Evolutionary conservation across 2,797 vertebrate species (phyloP).

Genomic region (Dallia pectoralis): DNA sequence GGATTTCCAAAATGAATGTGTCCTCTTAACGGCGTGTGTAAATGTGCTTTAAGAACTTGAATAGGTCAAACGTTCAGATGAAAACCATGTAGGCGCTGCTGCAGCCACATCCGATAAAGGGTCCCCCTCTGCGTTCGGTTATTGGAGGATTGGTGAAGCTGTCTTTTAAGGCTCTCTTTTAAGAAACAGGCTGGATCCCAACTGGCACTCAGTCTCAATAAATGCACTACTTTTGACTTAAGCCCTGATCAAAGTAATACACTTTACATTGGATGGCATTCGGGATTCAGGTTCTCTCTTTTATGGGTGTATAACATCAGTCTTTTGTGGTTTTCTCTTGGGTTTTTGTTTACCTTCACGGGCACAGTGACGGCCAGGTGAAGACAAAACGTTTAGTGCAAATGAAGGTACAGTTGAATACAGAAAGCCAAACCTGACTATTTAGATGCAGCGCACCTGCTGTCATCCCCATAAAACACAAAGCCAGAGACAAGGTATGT

Average conservation of each 20-base stretch:
- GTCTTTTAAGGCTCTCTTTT: not conserved
- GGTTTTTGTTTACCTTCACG: not conserved
- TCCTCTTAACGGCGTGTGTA: not conserved
- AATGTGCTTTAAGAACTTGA: not conserved
- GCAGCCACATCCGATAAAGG: constrained; percentile 15
- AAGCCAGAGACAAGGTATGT: constrained; percentile 35
- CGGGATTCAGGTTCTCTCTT: not conserved
- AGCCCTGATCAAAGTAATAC: not conserved
- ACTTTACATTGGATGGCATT: not conserved
- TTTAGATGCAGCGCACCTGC: not conserved
- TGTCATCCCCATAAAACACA: constrained; percentile 32
- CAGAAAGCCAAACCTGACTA: not conserved
- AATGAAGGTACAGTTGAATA: constrained; percentile 14
- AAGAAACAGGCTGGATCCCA: not conserved
- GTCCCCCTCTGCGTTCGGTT: not conserved
- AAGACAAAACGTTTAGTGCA: constrained; percentile 17
- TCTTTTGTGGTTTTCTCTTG: not conserved
- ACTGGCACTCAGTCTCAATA: not conserved
- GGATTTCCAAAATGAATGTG: not conserved
- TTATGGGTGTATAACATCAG: not conserved
- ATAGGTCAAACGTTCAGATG: constrained; percentile 20
- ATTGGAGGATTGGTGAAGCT: not conserved
- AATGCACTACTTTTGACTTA: not conserved
- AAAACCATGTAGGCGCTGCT: not conserved
- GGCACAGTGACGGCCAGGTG: not conserved